These are phyloP conservation scores for Geothlypis trichas DNA, from an alignment of 2,113 vertebrate species.

Conservation along the genomic window DNA sequence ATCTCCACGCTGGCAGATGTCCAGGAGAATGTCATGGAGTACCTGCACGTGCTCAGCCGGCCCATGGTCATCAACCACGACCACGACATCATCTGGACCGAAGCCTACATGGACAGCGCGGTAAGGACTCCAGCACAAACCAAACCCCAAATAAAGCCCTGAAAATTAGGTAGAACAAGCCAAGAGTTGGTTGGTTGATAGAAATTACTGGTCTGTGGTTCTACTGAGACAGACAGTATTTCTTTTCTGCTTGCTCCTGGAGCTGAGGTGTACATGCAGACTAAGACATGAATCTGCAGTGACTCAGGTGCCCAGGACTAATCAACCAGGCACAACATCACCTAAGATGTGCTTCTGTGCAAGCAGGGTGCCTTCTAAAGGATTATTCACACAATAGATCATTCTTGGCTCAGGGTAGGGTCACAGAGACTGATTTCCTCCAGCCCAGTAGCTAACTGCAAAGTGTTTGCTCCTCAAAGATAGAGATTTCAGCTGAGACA, in stretches of 20 bases:
- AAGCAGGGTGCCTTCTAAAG: slow-evolving; percentile 10
- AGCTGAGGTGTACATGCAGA: neutral
- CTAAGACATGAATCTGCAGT: neutral
- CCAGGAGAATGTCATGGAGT: slow-evolving; percentile 98
- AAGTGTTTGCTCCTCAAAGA: neutral
- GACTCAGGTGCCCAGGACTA: neutral
- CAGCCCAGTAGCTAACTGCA: neutral
- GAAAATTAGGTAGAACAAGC: neutral
- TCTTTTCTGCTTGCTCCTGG: neutral
- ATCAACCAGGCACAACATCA: neutral
- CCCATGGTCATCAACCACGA: slow-evolving; percentile 98
- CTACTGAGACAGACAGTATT: neutral
- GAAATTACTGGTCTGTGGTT: neutral
- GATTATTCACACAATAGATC: slow-evolving; percentile 20
- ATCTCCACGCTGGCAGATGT: slow-evolving; percentile 92
- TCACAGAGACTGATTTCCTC: neutral
- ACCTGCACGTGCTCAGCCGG: slow-evolving; percentile 93
- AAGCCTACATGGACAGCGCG: slow-evolving; percentile 95
- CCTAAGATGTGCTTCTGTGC: neutral
- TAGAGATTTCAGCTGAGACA: neutral
- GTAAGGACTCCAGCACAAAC: slow-evolving; percentile 64
- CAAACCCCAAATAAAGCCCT: neutral
- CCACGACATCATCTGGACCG: slow-evolving; percentile 96
- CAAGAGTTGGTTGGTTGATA: neutral
- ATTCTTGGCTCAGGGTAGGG: neutral